Percentiles rank a stretch among this genome's conserved stretches.
Evolutionary conservation across 2,888 invertebrate genomes (phyloP).

Genomic region (Trichacis sp.): DNA sequence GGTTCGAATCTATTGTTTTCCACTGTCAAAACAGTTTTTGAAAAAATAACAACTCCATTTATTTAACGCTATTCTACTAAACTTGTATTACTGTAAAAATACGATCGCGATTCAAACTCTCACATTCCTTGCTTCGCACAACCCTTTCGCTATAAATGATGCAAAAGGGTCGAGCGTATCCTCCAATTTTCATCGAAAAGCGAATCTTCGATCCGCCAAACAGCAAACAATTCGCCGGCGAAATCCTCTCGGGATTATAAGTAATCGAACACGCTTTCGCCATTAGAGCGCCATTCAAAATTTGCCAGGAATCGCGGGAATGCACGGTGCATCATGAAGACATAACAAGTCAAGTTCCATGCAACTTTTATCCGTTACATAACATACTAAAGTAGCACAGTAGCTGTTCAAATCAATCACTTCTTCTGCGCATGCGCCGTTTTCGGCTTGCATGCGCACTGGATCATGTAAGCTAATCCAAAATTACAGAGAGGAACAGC

Average conservation of each 20-base stretch:
- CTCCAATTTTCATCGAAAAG: constrained; percentile 19
- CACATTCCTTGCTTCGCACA: too few species aligned
- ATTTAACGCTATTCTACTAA: too few species aligned
- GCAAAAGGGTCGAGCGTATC: too few species aligned
- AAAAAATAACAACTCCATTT: too few species aligned
- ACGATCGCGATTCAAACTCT: too few species aligned
- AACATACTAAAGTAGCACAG: constrained; percentile 5
- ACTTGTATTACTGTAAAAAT: too few species aligned
- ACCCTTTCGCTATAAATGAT: too few species aligned
- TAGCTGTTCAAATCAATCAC: not conserved
- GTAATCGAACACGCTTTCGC: constrained; percentile 40
- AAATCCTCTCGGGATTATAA: constrained; percentile 18
- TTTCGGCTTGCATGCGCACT: too few species aligned
- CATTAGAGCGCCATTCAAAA: constrained; percentile 41
- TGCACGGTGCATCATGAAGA: not conserved
- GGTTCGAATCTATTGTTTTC: too few species aligned
- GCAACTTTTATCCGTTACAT: not conserved
- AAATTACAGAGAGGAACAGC: too few species aligned
- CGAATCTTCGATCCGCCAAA: constrained; percentile 37
- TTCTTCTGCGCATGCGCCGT: not conserved
- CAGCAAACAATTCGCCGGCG: constrained; percentile 21
- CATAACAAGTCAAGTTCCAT: not conserved
- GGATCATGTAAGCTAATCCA: too few species aligned
- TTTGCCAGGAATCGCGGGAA: constrained; percentile 25
- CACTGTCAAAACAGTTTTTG: too few species aligned